These are phyloP conservation scores for Delichon dasypus DNA, from an alignment of 2,797 vertebrate genomes.

Conservation along the genomic window DNA sequence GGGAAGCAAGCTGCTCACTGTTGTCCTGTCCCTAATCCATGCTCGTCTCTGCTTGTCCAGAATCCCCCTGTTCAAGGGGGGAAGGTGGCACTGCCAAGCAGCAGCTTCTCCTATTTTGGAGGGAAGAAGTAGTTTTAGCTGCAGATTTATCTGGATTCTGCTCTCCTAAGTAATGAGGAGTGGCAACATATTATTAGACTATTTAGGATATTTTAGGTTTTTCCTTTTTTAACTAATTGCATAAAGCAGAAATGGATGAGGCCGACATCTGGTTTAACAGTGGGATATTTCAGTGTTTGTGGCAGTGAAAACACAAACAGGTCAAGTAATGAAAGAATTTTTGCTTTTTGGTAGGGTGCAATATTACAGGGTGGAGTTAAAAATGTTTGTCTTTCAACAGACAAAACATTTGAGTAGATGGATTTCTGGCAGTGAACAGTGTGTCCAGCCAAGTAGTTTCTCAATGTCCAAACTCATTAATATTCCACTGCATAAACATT, in stretches of 20 bases:
- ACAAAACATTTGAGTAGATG: conserved; percentile 47
- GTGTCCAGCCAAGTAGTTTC: conserved; percentile 41
- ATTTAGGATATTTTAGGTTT: not conserved
- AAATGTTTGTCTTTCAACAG: conserved; percentile 55
- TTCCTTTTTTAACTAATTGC: not conserved
- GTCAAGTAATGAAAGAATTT: not conserved
- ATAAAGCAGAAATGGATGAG: not conserved
- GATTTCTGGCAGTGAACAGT: conserved; percentile 37
- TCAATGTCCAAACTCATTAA: conserved; percentile 56
- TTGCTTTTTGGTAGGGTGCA: not conserved
- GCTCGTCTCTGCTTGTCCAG: not conserved
- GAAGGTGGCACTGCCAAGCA: not conserved
- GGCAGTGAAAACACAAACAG: not conserved
- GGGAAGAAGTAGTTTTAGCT: not conserved
- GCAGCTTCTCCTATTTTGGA: not conserved
- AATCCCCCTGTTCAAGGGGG: rapidly evolving
- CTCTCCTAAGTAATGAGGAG: not conserved
- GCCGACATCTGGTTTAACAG: conserved; percentile 19
- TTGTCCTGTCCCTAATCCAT: not conserved
- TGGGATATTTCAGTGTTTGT: not conserved
- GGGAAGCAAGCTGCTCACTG: not conserved
- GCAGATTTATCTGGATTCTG: not conserved
- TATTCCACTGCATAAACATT: conserved; percentile 48
- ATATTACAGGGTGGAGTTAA: conserved; percentile 53
- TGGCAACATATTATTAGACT: not conserved